Evolutionary conservation across 2,113 vertebrate species (phyloP).

Genomic region (Ramphastos sulfuratus): DNA sequence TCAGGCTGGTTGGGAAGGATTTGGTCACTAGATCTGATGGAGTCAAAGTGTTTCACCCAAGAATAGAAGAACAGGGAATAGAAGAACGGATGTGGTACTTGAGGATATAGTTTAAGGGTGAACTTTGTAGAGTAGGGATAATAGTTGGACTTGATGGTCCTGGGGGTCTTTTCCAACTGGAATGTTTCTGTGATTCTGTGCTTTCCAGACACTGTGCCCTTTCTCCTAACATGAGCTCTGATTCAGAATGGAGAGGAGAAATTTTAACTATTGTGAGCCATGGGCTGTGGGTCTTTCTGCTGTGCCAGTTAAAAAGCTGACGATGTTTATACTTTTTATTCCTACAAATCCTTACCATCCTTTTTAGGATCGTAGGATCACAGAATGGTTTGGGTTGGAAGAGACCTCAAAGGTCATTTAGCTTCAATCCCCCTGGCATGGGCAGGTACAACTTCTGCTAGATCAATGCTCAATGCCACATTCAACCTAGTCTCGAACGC

Average conservation of each 20-base stretch:
- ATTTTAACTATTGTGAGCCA: not conserved
- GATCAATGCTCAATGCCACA: not conserved
- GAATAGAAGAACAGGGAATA: not conserved
- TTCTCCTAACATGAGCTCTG: not conserved
- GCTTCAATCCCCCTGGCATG: not conserved
- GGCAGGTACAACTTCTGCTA: not conserved
- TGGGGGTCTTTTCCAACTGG: too few relatives aligned
- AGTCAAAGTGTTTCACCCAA: not conserved
- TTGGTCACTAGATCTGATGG: not conserved
- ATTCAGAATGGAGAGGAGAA: not conserved
- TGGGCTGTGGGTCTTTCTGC: not conserved
- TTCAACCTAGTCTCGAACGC: not conserved
- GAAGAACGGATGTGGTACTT: not conserved
- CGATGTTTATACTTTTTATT: not conserved
- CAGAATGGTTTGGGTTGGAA: not conserved
- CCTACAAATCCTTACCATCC: not conserved
- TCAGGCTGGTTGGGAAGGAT: not conserved
- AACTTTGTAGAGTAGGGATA: too few relatives aligned
- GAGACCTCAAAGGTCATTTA: not conserved
- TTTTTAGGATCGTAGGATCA: not conserved
- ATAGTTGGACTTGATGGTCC: too few relatives aligned
- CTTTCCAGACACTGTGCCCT: not conserved
- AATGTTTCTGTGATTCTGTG: too few relatives aligned
- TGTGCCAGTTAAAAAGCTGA: not conserved
- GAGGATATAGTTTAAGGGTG: too few relatives aligned